Conservation (phyloP, 2,113 vertebrate species). For the Felis chaus region DNA sequence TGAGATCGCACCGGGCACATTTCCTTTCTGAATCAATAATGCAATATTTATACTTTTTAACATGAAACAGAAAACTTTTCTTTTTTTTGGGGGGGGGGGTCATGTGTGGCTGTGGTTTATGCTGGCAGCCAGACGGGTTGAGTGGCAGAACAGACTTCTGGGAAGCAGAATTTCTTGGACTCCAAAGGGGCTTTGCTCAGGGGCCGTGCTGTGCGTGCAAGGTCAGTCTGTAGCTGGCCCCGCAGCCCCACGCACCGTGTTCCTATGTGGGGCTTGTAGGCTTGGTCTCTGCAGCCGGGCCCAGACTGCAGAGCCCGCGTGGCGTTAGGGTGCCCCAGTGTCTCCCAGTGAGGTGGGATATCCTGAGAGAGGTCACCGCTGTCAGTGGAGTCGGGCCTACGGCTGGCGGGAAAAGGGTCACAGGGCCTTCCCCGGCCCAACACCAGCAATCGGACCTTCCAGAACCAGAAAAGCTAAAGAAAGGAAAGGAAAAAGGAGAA, state of each 20-base stretch:
- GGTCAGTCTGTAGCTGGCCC: too few relatives aligned
- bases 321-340: too few relatives aligned
- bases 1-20: constrained; percentile 67
- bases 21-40: constrained; percentile 76
- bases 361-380: rapidly evolving
- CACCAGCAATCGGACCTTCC: rapidly evolving
- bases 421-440: rapidly evolving
- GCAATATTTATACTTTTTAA: constrained; percentile 69
- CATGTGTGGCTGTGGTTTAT: neutral
- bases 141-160: neutral
- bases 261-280: rapidly evolving
- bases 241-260: rapidly evolving
- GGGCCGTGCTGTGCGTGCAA: rapidly evolving
- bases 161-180: neutral
- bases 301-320: rapidly evolving
- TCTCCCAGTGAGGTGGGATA: rapidly evolving
- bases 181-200: rapidly evolving
- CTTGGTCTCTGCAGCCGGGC: neutral
- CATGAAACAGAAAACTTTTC: constrained; percentile 54
- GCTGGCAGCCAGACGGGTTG: neutral
- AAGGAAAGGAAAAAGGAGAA: neutral
- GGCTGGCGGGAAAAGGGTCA: neutral
- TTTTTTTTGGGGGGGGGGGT: neutral
- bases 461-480: neutral
- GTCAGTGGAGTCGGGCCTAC: rapidly evolving